Evolutionary conservation across 2,113 vertebrate genomes (phyloP).

Genomic region (Urocynchramus pylzowi): DNA sequence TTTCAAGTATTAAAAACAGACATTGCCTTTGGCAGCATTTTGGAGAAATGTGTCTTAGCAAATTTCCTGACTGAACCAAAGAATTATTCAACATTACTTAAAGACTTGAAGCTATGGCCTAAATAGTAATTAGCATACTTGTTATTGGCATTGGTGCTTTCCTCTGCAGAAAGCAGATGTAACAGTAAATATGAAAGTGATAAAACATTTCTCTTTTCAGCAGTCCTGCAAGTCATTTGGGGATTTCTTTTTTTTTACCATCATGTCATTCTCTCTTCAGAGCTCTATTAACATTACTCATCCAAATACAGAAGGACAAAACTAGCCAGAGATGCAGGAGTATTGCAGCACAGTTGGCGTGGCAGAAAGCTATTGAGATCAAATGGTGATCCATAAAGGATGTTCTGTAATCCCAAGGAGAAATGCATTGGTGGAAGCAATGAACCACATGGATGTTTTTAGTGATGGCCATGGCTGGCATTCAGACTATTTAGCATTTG

Average conservation of each 20-base stretch:
- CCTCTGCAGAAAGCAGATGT: conserved; percentile 61
- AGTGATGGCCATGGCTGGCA: background rate
- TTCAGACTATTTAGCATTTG: background rate
- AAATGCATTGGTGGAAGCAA: background rate
- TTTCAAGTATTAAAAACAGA: conserved; percentile 79
- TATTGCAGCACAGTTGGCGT: background rate
- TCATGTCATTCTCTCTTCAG: conserved; percentile 7
- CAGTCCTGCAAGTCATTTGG: conserved; percentile 11
- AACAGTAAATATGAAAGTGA: conserved; percentile 61
- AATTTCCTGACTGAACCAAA: conserved; percentile 75
- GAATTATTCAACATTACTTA: conserved; percentile 72
- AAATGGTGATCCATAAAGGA: background rate
- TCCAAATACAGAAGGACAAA: background rate
- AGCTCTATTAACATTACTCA: background rate
- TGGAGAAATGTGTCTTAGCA: conserved; percentile 73
- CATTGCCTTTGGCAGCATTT: conserved; percentile 73
- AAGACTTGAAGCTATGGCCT: conserved; percentile 71
- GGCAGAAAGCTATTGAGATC: background rate
- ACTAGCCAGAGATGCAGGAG: background rate
- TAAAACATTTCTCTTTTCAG: conserved; percentile 49
- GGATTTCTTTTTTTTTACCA: background rate
- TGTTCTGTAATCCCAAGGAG: background rate
- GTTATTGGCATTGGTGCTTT: conserved; percentile 61
- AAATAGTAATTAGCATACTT: conserved; percentile 74
- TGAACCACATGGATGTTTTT: background rate